These are phyloP conservation scores for Phodopus roborovskii DNA, from an alignment of 2,113 vertebrate genomes.

Conservation along the genomic window DNA sequence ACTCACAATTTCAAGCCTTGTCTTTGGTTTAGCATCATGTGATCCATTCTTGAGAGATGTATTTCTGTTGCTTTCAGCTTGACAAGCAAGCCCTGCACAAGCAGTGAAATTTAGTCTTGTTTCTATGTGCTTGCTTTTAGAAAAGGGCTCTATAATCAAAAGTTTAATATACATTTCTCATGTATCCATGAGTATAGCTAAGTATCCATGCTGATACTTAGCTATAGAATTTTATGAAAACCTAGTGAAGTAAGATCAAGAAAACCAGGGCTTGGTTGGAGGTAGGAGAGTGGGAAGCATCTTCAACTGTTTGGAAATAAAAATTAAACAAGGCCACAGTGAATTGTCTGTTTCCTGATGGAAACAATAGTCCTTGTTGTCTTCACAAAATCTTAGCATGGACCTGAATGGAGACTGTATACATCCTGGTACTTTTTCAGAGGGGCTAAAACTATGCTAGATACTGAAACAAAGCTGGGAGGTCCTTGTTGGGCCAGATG, in stretches of 20 bases:
- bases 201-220: constrained; percentile 27
- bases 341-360: not conserved
- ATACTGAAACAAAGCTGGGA: not conserved
- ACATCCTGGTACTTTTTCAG: constrained; percentile 28
- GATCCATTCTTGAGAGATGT: not conserved
- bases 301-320: constrained; percentile 46
- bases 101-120: constrained; percentile 20
- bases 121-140: constrained; percentile 55
- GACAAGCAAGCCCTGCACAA: not conserved
- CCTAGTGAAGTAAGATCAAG: constrained; percentile 15
- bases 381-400: not conserved
- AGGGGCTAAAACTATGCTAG: not conserved
- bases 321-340: not conserved
- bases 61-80: not conserved
- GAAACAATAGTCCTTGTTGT: not conserved
- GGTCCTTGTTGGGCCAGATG: not conserved
- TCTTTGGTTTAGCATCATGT: not conserved
- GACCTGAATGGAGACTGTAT: not conserved
- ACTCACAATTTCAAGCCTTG: constrained; percentile 38
- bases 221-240: constrained; percentile 37
- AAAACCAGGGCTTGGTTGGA: not conserved
- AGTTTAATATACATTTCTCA: not conserved
- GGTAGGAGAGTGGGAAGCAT: not conserved
- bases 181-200: too few relatives aligned
- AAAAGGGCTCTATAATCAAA: constrained; percentile 34